Conservation (phyloP, 2,888 invertebrate species). For the Campoplex capitator region DNA sequence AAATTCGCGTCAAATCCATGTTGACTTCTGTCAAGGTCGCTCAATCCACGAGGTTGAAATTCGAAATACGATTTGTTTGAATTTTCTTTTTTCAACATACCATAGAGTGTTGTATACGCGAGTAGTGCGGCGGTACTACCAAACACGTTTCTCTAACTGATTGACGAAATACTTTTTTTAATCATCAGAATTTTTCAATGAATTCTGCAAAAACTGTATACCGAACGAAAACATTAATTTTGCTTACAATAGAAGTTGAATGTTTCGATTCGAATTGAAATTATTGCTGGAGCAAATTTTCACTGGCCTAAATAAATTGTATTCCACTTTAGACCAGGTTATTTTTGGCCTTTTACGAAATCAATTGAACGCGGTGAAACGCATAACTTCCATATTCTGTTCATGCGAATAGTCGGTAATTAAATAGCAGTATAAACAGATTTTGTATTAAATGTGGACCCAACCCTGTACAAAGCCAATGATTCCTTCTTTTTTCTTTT, state of each 20-base stretch:
- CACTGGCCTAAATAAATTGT: not conserved
- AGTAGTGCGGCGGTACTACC: not conserved
- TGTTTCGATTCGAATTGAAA: not conserved
- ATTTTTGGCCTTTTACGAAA: not conserved
- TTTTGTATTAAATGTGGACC: not conserved
- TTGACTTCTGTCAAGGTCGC: not conserved
- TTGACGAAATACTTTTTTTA: not conserved
- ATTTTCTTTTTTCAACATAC: not conserved
- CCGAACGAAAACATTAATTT: not conserved
- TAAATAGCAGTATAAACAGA: not conserved
- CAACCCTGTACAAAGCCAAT: not conserved
- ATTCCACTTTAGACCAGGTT: not conserved
- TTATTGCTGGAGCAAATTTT: not conserved
- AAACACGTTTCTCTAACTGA: not conserved
- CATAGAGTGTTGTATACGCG: not conserved
- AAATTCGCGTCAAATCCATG: not conserved
- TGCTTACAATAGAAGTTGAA: not conserved
- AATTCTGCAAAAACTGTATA: not conserved
- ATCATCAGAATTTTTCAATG: not conserved
- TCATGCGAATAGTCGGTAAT: not conserved
- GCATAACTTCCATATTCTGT: not conserved
- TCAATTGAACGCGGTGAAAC: not conserved
- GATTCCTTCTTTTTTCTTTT: not conserved
- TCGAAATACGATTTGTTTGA: not conserved
- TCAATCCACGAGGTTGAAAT: not conserved